These are phyloP conservation scores for Scaeva pyrastri DNA, from an alignment of 2,888 invertebrate genomes.

Conservation along the genomic window DNA sequence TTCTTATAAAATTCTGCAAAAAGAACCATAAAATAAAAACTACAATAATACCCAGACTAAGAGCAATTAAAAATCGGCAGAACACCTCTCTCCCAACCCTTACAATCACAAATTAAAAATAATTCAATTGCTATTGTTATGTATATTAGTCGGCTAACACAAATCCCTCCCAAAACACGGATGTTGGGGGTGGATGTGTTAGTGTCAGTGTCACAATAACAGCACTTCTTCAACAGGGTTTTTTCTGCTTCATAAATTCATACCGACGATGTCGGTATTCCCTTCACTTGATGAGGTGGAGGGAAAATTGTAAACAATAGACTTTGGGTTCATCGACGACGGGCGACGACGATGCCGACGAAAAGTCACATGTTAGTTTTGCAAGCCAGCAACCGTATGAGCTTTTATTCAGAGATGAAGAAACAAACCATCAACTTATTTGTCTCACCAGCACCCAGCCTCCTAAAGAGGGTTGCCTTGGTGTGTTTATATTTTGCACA, in stretches of 20 bases:
- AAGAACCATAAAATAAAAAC: too few relatives aligned
- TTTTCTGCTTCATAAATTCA: slow-evolving; percentile 4
- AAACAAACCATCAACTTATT: neutral
- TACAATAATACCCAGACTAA: too few relatives aligned
- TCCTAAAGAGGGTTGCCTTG: neutral
- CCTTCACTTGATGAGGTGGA: neutral
- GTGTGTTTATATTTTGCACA: neutral
- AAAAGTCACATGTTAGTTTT: slow-evolving; percentile 37
- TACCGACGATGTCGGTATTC: slow-evolving; percentile 15
- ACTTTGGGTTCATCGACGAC: slow-evolving; percentile 21
- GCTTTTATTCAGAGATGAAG: slow-evolving; percentile 45
- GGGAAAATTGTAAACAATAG: slow-evolving; percentile 40
- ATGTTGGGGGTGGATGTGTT: too few relatives aligned
- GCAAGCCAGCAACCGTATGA: slow-evolving; percentile 17
- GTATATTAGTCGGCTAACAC: too few relatives aligned
- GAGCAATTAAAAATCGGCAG: too few relatives aligned
- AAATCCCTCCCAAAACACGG: too few relatives aligned
- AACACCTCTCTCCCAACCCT: too few relatives aligned
- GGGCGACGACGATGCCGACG: neutral
- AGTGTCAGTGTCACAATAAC: too few relatives aligned
- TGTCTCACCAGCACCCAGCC: neutral
- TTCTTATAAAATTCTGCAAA: too few relatives aligned
- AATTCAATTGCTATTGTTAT: too few relatives aligned
- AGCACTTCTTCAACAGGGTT: neutral
- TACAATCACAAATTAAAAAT: too few relatives aligned